phyloP scores from a whole-genome alignment of 2,888 invertebrate genomes.

The Caenorhabditis plicata region DNA sequence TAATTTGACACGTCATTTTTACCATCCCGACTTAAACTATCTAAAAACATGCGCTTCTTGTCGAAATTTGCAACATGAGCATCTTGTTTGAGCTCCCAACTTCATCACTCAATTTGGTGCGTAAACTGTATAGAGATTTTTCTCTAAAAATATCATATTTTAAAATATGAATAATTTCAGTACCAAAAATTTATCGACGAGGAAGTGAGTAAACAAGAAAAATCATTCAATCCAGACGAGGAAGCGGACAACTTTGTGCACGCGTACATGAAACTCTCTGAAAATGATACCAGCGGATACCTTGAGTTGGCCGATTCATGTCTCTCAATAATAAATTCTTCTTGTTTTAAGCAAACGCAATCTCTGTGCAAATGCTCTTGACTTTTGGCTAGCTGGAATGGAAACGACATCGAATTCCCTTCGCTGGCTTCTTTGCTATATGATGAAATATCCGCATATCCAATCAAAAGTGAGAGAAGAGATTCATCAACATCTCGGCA shows the following conservation, averaged over 20 bases:
- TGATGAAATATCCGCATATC: slow-evolving; percentile 38
- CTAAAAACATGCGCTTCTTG: no score
- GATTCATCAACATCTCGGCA: slow-evolving; percentile 27
- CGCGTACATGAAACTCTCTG: slow-evolving; percentile 33
- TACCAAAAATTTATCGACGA: slow-evolving; percentile 15
- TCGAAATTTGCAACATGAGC: no score
- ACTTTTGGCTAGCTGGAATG: slow-evolving; percentile 53
- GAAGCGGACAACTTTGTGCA: slow-evolving; percentile 40
- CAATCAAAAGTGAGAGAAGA: slow-evolving; percentile 43
- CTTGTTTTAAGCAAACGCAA: slow-evolving; percentile 10
- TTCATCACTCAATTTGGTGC: no score
- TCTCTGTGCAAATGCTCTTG: slow-evolving; percentile 15
- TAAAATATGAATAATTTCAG: slow-evolving; percentile 8
- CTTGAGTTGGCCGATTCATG: slow-evolving; percentile 15
- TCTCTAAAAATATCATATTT: neutral
- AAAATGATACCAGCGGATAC: slow-evolving; percentile 2
- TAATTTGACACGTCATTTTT: no score
- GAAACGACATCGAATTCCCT: slow-evolving; percentile 48
- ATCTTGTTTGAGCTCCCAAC: no score
- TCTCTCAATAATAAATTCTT: neutral
- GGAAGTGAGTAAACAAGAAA: slow-evolving; percentile 14
- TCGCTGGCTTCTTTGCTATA: slow-evolving; percentile 38
- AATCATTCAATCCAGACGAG: slow-evolving; percentile 10
- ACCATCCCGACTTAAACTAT: no score
- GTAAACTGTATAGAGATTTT: no score